Evolutionary conservation across 2,888 invertebrate species (phyloP).

Genomic region (Trachelus iudaicus): DNA sequence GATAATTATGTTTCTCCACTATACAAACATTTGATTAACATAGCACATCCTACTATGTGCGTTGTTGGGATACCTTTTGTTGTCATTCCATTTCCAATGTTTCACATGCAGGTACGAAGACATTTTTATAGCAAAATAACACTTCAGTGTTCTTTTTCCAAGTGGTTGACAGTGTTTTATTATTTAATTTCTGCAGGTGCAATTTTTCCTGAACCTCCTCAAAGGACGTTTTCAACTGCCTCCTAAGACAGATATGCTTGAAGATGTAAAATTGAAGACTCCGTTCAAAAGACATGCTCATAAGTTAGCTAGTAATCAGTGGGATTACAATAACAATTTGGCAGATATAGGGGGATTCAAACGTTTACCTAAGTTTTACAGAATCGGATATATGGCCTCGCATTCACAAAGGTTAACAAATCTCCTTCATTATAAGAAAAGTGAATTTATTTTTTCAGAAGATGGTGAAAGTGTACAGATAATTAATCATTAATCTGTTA

Average conservation of each 20-base stretch:
- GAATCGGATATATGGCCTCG: conserved; percentile 43
- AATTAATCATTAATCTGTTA: neutral
- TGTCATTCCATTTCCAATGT: conserved; percentile 76
- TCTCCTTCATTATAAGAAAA: conserved; percentile 45
- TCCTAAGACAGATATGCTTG: conserved; percentile 73
- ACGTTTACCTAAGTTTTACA: conserved; percentile 56
- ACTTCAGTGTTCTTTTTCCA: neutral
- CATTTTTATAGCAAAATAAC: neutral
- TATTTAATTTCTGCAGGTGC: conserved; percentile 65
- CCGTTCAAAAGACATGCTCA: conserved; percentile 62
- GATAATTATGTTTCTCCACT: conserved; percentile 77
- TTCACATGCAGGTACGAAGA: conserved; percentile 76
- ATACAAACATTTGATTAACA: conserved; percentile 82
- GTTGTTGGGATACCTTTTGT: conserved; percentile 79
- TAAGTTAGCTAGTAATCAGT: conserved; percentile 60
- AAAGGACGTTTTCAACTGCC: conserved; percentile 73
- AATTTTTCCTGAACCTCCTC: conserved; percentile 73
- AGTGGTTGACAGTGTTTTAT: neutral
- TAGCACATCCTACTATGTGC: conserved; percentile 78
- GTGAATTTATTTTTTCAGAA: conserved; percentile 39
- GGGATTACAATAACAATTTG: conserved; percentile 65
- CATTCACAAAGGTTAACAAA: conserved; percentile 21
- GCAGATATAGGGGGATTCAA: conserved; percentile 59
- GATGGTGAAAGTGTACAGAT: conserved; percentile 38
- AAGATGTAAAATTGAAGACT: conserved; percentile 69